Conservation (phyloP, 2,113 vertebrate genomes). For the Oenanthe melanoleuca region DNA sequence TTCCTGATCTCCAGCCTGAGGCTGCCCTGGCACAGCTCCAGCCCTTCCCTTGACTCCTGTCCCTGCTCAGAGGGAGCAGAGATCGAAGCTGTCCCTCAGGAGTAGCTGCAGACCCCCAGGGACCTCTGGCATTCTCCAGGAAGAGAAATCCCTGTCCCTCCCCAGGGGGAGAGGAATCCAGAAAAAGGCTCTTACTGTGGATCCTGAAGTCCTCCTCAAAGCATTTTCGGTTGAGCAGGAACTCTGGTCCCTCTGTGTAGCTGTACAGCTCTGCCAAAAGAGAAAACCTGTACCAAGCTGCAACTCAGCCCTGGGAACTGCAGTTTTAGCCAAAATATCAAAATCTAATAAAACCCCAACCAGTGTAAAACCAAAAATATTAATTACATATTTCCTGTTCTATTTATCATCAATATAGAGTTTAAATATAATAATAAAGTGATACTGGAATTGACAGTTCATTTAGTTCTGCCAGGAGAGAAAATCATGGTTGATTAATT, state of each 20-base stretch:
- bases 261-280: constrained; percentile 90
- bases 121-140: not conserved
- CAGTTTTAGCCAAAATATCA: not conserved
- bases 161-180: no score
- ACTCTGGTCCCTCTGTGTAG: constrained; percentile 96
- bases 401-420: not conserved
- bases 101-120: not conserved
- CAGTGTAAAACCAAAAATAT: not conserved
- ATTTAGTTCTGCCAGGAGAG: not conserved
- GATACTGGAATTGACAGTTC: accelerated
- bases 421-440: not conserved
- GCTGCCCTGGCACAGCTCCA: accelerated
- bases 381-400: accelerated
- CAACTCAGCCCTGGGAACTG: accelerated
- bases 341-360: not conserved
- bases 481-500: accelerated
- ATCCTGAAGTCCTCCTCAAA: constrained; percentile 94
- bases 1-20: accelerated
- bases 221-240: constrained; percentile 92
- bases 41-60: accelerated
- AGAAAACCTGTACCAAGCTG: not conserved
- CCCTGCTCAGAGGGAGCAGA: not conserved
- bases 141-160: not conserved
- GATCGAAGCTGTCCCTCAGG: accelerated
- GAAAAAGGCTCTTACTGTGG: constrained; percentile 77